Evolutionary conservation across 2,888 invertebrate species (phyloP), one percentile per base, ranked within the genome.

Genomic region (Aphodius sticticus): DNA sequence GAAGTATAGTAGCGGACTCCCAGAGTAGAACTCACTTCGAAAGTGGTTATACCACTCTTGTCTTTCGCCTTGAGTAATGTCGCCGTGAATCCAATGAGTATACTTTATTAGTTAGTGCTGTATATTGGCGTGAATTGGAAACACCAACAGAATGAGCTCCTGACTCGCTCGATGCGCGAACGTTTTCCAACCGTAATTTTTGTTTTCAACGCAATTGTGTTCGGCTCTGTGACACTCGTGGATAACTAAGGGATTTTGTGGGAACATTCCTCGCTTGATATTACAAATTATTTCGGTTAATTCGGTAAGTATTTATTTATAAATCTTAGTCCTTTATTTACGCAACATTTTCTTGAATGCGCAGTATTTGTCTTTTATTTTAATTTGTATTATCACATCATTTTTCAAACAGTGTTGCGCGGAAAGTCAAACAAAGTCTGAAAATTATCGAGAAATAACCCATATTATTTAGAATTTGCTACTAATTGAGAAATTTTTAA

Each of bases 11-110:
- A 78, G 76, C 78, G 69, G 70, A 75, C 69, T 69, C 16, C 71
- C 72, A 69, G 77, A 38, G 75, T 26, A n/a, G 36, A 53, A 77
- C 77, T 74, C 77, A 76, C 78, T 83, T 82, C 78, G 82, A 83
- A 83, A 83, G 83, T 83, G 81, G 82, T 80, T 77, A 74, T 80
- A 82, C 83, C 80, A 82, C 81, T 83, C 80, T 83, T 81, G 81
- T 82, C 78, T 79, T 83, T 80, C 78, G 77, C 81, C 78, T 81
- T 78, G 69, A 16, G 37, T 79, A 76, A 77, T 78, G 72, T 78
- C 75, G 70, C 76, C 53, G 78, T 81, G 78, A 80, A 80, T 72
- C 77, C 77, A 79, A 81, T 78, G 78, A 82, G 81, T 80, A 76
- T 79, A 78, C 75, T 76, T 71, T 77, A 80, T 76, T 80, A 80